Percentiles rank a stretch among this genome's conserved stretches.
Evolutionary conservation across 2,888 invertebrate species (phyloP).

Genomic region (Drosophila phalerata): DNA sequence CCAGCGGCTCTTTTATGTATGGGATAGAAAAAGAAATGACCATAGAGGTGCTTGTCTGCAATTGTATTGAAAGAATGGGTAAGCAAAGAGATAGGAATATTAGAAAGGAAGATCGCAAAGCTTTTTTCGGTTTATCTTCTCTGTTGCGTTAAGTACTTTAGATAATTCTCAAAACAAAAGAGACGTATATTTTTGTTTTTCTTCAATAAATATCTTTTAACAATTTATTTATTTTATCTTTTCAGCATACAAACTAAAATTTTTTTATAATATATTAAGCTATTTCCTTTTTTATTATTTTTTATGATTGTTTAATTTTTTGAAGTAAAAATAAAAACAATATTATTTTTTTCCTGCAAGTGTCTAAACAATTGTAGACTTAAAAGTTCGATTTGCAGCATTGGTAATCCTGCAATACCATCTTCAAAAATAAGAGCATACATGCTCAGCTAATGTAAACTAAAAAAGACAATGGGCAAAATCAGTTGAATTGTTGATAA

Average conservation of each 20-base stretch:
- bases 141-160: not conserved
- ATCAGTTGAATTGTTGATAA: slow-evolving; percentile 34
- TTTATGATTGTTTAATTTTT: no score
- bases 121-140: slow-evolving; percentile 1
- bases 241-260: no score
- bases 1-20: slow-evolving; percentile 31
- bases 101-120: slow-evolving; percentile 7
- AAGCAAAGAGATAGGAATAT: not conserved
- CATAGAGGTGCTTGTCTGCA: slow-evolving; percentile 11
- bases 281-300: not conserved
- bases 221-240: no score
- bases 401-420: slow-evolving; percentile 5
- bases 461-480: slow-evolving; percentile 44
- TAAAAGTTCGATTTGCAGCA: not conserved
- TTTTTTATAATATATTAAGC: no score
- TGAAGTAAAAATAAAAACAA: not conserved
- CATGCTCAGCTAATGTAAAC: slow-evolving; percentile 16
- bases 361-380: not conserved
- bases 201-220: not conserved
- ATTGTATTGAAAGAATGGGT: not conserved
- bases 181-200: not conserved
- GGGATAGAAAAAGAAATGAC: slow-evolving; percentile 44
- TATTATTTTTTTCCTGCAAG: not conserved
- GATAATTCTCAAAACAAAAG: slow-evolving; percentile 6
- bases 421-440: slow-evolving; percentile 3